Base-by-base conservation (phyloP, 2,888 invertebrate species). In the Aleiodes leptofemur region DNA sequence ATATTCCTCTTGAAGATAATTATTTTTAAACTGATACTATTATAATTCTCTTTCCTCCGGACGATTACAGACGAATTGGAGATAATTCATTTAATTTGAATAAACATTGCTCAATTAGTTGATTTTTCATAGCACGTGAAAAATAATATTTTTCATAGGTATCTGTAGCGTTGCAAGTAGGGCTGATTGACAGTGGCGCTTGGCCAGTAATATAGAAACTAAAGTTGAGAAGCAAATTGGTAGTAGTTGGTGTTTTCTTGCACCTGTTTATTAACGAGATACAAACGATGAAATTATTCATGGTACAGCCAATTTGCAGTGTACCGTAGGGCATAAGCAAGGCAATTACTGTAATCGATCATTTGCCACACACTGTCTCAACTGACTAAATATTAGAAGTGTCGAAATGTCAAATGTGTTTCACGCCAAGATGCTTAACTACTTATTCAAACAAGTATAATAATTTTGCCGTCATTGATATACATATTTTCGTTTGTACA, bases 331-430 rank as follows among this genome's bases (percentile, higher is more conserved):
- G 66, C 64, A 56, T 38, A 51, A 23, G 53, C 43, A 16, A 64
- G 51, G 66, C 66, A 66, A 66, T 73, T 56, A 73, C 66, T 29
- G 53, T 68, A 73, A 73, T 73, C 66, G 66, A 73, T 73, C 66
- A 68, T 73, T 34, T 43, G 78, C 77, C 76, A 78, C 70, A 31
- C 53, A 77, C 77, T 76, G 34, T 69, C 59, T 79, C 79, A 80
- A 80, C 80, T 77, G 79, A 76, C 77, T 71, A 72, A 77, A 74
- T 64, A 64, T 64, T 38, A 64, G 16, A 61, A 16, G 64, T 64
- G 64, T 48, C 43, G 43, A 64, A 64, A 64, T 64, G 64, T 64
- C 64, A 64, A 64, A 64, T 48, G 23, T 38, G 8, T 43, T 64
- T 64, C 43, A 64, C 64, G 23, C 64, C 43, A 38, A n/a, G 23